Conservation (phyloP, 2,888 invertebrate genomes). For the Rhorus exstirpatorius region DNA sequence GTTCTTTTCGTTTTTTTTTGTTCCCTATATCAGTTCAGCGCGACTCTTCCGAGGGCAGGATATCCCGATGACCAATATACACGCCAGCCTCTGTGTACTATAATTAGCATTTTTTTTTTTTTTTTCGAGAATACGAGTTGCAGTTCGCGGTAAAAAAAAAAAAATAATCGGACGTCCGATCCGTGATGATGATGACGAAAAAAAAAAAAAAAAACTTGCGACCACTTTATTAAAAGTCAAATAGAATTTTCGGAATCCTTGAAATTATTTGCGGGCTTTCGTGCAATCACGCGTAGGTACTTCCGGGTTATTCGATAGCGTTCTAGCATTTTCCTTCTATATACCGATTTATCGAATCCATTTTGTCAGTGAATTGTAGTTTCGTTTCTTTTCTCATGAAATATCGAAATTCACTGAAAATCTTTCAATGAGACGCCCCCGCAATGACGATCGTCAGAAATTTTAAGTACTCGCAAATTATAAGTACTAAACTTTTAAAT, state of each 20-base stretch:
- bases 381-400: too few species aligned
- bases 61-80: slow-evolving; percentile 56
- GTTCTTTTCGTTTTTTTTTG: slow-evolving; percentile 6
- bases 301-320: background rate
- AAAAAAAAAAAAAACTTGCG: background rate
- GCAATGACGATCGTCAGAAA: too few species aligned
- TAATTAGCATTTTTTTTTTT: slow-evolving; percentile 31
- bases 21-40: slow-evolving; percentile 1
- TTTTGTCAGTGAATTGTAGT: too few species aligned
- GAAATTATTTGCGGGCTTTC: background rate
- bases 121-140: slow-evolving; percentile 25
- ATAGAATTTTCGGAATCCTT: background rate
- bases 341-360: too few species aligned
- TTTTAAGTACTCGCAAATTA: too few species aligned
- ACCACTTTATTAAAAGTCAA: background rate
- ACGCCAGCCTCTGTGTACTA: slow-evolving; percentile 2
- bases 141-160: slow-evolving; percentile 17
- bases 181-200: background rate
- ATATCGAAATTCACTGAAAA: too few species aligned
- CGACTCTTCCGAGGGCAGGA: slow-evolving; percentile 23
- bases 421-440: too few species aligned
- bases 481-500: too few species aligned
- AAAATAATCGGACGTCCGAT: slow-evolving; percentile 36
- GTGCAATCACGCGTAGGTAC: background rate
- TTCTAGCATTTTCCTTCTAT: too few species aligned